phyloP scores from a whole-genome alignment of 23 tunicate genomes.

The Styela plicata region DNA sequence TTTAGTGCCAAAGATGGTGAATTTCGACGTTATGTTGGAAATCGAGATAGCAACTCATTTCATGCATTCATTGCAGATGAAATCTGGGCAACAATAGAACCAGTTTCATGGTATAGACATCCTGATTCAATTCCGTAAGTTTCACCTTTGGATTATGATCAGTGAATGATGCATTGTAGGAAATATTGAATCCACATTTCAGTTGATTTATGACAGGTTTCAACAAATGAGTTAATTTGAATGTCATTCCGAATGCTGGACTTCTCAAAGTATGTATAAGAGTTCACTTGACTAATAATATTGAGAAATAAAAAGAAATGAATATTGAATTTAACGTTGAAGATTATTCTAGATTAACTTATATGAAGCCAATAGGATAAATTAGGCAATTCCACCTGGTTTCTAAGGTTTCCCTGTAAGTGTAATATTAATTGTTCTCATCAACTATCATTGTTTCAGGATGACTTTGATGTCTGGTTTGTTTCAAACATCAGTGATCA shows the following conservation, averaged over 20 bases:
- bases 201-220: too few species aligned
- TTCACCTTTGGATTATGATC: too few species aligned
- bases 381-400: background rate
- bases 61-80: conserved; percentile 39
- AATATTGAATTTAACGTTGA: too few species aligned
- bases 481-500: conserved; percentile 70
- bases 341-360: too few species aligned
- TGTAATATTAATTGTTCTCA: background rate
- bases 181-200: too few species aligned
- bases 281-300: too few species aligned
- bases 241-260: too few species aligned
- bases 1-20: conserved; percentile 66
- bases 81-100: conserved; percentile 41
- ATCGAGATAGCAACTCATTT: conserved; percentile 44
- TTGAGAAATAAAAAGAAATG: too few species aligned
- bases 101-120: conserved; percentile 72
- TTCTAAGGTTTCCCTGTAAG: background rate
- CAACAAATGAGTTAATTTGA: too few species aligned
- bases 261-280: too few species aligned
- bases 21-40: conserved; percentile 68
- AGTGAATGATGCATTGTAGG: too few species aligned
- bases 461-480: conserved; percentile 82
- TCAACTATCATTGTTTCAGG: conserved; percentile 32
- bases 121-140: conserved; percentile 70
- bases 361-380: too few species aligned